These are phyloP conservation scores for Urocynchramus pylzowi DNA, from an alignment of 2,113 vertebrate genomes.

Conservation along the genomic window DNA sequence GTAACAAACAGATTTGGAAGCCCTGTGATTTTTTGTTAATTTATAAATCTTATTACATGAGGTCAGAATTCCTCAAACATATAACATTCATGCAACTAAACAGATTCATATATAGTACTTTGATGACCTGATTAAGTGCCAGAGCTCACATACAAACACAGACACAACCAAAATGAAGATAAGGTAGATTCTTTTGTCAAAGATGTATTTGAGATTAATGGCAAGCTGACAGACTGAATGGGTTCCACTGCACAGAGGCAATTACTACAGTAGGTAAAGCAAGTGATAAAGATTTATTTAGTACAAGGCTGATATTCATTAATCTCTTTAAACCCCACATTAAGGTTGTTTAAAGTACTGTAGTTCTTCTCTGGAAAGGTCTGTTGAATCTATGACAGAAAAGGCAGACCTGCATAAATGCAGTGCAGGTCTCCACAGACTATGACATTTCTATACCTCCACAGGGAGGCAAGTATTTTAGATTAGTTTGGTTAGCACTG, in stretches of 20 bases:
- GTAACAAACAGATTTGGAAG: neutral
- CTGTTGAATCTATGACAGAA: conserved; percentile 67
- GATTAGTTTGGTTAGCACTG: conserved; percentile 75
- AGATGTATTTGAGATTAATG: conserved; percentile 49
- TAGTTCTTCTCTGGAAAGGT: conserved; percentile 64
- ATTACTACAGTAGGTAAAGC: conserved; percentile 45
- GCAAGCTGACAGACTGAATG: conserved; percentile 25
- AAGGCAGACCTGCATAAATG: conserved; percentile 70
- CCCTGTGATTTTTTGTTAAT: neutral
- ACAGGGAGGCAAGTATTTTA: conserved; percentile 69
- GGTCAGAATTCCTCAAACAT: neutral
- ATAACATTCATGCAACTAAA: neutral
- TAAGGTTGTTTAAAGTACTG: conserved; percentile 68
- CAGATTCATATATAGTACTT: neutral
- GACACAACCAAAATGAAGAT: neutral
- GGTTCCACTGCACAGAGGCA: conserved; percentile 17
- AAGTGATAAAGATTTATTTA: conserved; percentile 60
- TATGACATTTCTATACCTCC: conserved; percentile 72
- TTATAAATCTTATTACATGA: neutral
- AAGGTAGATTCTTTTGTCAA: conserved; percentile 46
- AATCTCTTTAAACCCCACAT: conserved; percentile 60
- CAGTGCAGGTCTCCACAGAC: conserved; percentile 63
- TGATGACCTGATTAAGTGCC: conserved; percentile 9
- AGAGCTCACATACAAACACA: neutral
- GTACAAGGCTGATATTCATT: conserved; percentile 65